These are phyloP conservation scores for Brachycybe producta DNA, from an alignment of 2,888 invertebrate species.

Conservation along the genomic window DNA sequence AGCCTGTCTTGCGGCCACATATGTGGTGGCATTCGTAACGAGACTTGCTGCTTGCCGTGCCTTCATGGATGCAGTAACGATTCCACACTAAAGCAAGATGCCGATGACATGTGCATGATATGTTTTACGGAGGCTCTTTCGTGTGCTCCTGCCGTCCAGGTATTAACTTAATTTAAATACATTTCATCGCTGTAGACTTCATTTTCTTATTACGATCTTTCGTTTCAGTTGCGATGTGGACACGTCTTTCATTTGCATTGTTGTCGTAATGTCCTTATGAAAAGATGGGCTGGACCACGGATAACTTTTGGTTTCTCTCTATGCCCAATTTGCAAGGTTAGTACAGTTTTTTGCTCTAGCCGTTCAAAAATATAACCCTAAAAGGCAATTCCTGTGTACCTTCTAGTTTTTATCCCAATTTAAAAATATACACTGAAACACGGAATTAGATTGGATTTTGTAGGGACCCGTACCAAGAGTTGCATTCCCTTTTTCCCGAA, in stretches of 20 bases:
- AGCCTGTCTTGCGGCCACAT: constrained; percentile 75
- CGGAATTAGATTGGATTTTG: too few relatives aligned
- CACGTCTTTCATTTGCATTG: constrained; percentile 94
- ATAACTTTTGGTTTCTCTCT: constrained; percentile 91
- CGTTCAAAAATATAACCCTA: too few relatives aligned
- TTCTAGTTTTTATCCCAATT: too few relatives aligned
- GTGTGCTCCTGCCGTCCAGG: constrained; percentile 85
- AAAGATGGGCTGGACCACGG: constrained; percentile 86
- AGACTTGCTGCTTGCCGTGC: constrained; percentile 73
- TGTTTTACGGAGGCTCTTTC: constrained; percentile 95
- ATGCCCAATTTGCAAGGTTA: constrained; percentile 92
- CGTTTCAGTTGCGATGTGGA: constrained; percentile 65
- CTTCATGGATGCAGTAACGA: constrained; percentile 58
- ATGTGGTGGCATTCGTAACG: constrained; percentile 85
- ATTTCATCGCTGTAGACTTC: not conserved
- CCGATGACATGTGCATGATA: constrained; percentile 99
- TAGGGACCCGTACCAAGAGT: too few relatives aligned
- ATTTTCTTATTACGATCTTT: constrained; percentile 3
- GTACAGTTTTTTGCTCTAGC: too few relatives aligned
- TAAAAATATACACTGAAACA: too few relatives aligned
- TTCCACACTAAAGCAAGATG: constrained; percentile 66
- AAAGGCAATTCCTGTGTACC: too few relatives aligned
- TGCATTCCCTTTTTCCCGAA: not conserved
- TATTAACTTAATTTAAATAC: constrained; percentile 27
- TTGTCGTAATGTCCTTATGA: constrained; percentile 66